A percentile compares a stretch with the other conserved stretches of the same genome.
Conservation (phyloP, 2,888 invertebrate species). For the Drosophila hamatofila region DNA sequence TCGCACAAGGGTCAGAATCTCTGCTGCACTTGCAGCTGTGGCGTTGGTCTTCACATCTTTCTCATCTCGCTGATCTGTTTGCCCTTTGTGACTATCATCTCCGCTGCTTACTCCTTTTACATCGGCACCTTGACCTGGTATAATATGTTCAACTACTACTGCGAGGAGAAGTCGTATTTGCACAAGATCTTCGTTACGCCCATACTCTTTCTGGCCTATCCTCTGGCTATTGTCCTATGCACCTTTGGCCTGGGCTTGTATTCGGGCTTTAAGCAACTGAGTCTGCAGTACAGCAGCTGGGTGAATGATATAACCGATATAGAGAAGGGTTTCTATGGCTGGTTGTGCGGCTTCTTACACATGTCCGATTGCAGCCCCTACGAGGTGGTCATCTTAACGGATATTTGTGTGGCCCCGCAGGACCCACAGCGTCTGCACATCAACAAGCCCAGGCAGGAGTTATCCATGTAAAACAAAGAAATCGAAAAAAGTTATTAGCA, state of each 20-base stretch:
- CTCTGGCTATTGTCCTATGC: conserved; percentile 89
- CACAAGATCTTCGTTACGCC: conserved; percentile 89
- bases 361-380: conserved; percentile 91
- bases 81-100: conserved; percentile 89
- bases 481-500: not conserved
- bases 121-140: conserved; percentile 92
- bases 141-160: conserved; percentile 89
- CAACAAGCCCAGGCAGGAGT: conserved; percentile 85
- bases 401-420: conserved; percentile 85
- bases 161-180: conserved; percentile 88
- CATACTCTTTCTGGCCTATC: conserved; percentile 89
- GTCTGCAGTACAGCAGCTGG: conserved; percentile 89
- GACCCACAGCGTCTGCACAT: conserved; percentile 81
- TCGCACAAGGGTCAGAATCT: conserved; percentile 87
- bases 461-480: conserved; percentile 81
- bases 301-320: conserved; percentile 90
- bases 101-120: conserved; percentile 90
- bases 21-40: conserved; percentile 86
- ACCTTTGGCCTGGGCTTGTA: conserved; percentile 89
- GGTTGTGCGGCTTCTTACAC: conserved; percentile 89
- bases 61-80: conserved; percentile 88
- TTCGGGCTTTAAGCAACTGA: conserved; percentile 89
- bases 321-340: conserved; percentile 92
- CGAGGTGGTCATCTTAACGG: conserved; percentile 87
- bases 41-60: conserved; percentile 89